Base-by-base conservation (phyloP, 2,113 vertebrate species). In the Panthera leo region DNA sequence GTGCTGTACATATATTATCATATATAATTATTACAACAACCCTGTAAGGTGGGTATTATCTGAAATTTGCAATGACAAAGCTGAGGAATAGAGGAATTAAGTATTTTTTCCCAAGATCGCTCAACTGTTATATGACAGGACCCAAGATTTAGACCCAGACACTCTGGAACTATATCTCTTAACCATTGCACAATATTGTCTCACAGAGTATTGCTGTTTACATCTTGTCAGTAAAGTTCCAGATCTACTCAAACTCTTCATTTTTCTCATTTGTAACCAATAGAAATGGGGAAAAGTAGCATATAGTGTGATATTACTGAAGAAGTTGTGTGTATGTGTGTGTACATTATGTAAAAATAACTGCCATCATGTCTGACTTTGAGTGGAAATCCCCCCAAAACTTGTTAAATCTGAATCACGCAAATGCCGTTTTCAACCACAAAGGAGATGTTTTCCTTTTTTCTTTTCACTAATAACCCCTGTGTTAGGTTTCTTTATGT, bases 1-100 rank as follows among this genome's bases (percentile, higher is more conserved):
- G 80, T 84, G 51, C 36, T 87, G 4, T 58, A 78, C 51, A 42
- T 78, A 79, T 71, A 48, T 94, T 93, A 87, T 78, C 55, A 84
- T 61, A 86, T 45, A 36, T 86, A 93, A 83, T 68, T 42, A 87
- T 55, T 90, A 75, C 14, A 80, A 68, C 3, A 14, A n/a, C 18
- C 25, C 18, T 80, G 13, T 86, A 68, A 85, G 65, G 53, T 75
- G 53, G 15, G 14, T 75, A 36, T 65, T 70, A 87, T 45, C 53
- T 65, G 34, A 93, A 78, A 67, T 95, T 93, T 96, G 29, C 71
- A 68, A 80, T n/a, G 76, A 78, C 11, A 75, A 85, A 63, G 76
- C 34, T 36, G 23, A 84, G 18, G 13, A 80, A 42, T 73, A 84
- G 23, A 90, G 23, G 42, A 48, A 90, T 39, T 31, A 78, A 96